Percentiles rank a stretch among this genome's conserved stretches.
phyloP scores from a whole-genome alignment of 1,140 invertebrate genomes.

The Monochamus saltuarius region DNA sequence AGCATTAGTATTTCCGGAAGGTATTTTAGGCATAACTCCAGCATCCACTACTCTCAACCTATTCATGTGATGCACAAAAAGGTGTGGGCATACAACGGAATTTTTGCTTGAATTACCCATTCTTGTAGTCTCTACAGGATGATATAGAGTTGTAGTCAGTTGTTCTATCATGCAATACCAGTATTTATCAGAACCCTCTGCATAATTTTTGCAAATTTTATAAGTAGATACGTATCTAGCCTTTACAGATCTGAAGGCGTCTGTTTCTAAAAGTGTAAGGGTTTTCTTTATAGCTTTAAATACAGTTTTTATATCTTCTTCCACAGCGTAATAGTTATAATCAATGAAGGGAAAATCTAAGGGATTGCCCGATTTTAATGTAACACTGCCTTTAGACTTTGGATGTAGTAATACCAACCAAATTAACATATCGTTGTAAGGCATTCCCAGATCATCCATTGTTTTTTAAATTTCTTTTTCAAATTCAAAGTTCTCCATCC shows the following conservation, averaged over 20 bases:
- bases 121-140: constrained; percentile 60
- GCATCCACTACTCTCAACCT: constrained; percentile 54
- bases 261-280: constrained; percentile 51
- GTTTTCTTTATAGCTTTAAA: constrained; percentile 55
- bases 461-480: neutral
- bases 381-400: constrained; percentile 70
- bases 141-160: constrained; percentile 30
- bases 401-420: constrained; percentile 68
- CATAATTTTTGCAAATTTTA: constrained; percentile 27
- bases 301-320: constrained; percentile 53
- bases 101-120: constrained; percentile 59
- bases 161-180: constrained; percentile 28
- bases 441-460: neutral
- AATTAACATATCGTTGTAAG: constrained; percentile 37
- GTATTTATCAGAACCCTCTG: constrained; percentile 2
- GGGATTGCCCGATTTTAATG: constrained; percentile 67
- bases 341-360: constrained; percentile 73
- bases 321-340: constrained; percentile 71
- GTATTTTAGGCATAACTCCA: constrained; percentile 43
- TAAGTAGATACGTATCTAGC: constrained; percentile 34
- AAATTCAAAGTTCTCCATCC: neutral
- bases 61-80: constrained; percentile 51
- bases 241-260: constrained; percentile 54
- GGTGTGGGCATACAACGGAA: constrained; percentile 52
- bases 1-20: constrained; percentile 55